A percentile compares a stretch with the other conserved stretches of the same genome.
Evolutionary conservation across 2,888 invertebrate species (phyloP).

Genomic region (Hemaris fuciformis): DNA sequence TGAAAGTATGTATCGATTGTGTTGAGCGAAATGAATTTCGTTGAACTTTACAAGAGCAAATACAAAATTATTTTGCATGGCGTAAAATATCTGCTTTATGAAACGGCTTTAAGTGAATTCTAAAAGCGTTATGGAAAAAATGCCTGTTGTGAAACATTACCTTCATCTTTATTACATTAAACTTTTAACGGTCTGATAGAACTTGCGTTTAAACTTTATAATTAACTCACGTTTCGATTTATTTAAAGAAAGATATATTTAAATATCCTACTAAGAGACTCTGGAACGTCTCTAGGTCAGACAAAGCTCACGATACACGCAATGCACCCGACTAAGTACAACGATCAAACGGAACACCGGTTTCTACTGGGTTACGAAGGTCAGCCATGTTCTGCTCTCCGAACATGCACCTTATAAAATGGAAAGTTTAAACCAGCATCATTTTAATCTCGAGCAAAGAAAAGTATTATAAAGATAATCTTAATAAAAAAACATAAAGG

Average conservation of each 20-base stretch:
- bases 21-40: not conserved
- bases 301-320: not conserved
- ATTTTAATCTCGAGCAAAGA: not conserved
- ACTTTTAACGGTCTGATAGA: not conserved
- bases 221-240: not conserved
- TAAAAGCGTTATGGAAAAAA: no score
- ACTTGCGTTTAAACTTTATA: not conserved
- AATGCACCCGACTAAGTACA: not conserved
- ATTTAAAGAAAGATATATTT: not conserved
- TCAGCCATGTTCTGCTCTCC: not conserved
- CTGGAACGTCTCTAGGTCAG: not conserved
- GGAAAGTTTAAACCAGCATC: not conserved
- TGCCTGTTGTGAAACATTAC: no score
- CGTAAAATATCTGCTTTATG: no score
- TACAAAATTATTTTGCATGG: no score
- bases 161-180: not conserved
- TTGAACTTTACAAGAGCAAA: no score
- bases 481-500: not conserved
- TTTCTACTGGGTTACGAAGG: constrained; percentile 4
- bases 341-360: constrained; percentile 6
- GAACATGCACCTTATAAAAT: not conserved
- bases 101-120: no score
- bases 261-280: not conserved
- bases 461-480: not conserved
- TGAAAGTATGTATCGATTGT: not conserved